These are phyloP conservation scores for Tetramorium bicarinatum DNA, from an alignment of 2,888 invertebrate genomes.

Conservation along the genomic window DNA sequence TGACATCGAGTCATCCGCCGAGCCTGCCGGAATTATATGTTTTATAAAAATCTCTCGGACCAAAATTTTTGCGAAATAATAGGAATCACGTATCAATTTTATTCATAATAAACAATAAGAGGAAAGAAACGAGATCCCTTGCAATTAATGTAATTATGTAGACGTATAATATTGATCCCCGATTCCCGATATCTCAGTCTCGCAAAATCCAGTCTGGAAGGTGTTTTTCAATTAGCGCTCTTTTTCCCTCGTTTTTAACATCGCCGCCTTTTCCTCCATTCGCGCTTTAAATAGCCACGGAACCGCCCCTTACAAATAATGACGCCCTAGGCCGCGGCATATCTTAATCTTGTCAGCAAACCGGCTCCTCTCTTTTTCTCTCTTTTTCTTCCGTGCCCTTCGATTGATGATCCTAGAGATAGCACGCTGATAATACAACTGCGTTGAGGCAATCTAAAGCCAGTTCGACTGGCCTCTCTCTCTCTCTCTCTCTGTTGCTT, in stretches of 20 bases:
- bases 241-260: conserved; percentile 11
- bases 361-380: conserved; percentile 59
- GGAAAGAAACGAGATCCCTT: neutral
- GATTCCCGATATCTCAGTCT: neutral
- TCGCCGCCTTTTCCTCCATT: conserved; percentile 7
- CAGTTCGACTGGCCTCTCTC: conserved; percentile 17
- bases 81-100: neutral
- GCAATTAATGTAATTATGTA: neutral
- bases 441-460: conserved; percentile 39
- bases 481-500: neutral
- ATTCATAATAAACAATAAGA: neutral
- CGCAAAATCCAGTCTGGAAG: neutral
- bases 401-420: conserved; percentile 65
- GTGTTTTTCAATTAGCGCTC: conserved; percentile 21
- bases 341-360: conserved; percentile 73
- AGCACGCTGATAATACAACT: conserved; percentile 44
- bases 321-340: conserved; percentile 57
- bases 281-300: conserved; percentile 39
- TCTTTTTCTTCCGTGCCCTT: conserved; percentile 37
- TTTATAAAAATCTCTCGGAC: neutral
- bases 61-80: neutral
- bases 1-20: conserved; percentile 60
- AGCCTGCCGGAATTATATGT: conserved; percentile 1
- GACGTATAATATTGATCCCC: neutral
- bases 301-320: conserved; percentile 63